Percentiles rank a stretch among this genome's conserved stretches.
Conservation (phyloP, 1,140 invertebrate genomes). For the Camponotus floridanus region DNA sequence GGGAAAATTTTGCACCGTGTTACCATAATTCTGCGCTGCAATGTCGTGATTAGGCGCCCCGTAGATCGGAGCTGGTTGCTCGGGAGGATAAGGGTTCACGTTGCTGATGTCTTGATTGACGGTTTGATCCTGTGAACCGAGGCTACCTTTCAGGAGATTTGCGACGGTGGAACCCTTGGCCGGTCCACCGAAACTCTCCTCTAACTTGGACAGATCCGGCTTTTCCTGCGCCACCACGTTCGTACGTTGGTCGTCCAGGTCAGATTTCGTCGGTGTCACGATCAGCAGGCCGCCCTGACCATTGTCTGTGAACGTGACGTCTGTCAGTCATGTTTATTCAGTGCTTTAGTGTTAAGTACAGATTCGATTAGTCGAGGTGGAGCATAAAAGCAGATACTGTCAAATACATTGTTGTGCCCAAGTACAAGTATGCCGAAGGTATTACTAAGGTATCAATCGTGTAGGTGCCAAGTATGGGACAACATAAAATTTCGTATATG, state of each 20-base stretch:
- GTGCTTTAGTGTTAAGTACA: conserved; percentile 32
- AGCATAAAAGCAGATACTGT: conserved; percentile 14
- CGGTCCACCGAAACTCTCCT: conserved; percentile 76
- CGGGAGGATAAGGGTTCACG: background rate
- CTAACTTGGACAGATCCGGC: conserved; percentile 61
- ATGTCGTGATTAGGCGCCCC: background rate
- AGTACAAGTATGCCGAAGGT: background rate
- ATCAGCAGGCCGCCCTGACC: conserved; percentile 75
- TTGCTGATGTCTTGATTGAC: conserved; percentile 22
- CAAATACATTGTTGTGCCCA: conserved; percentile 2
- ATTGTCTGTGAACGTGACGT: conserved; percentile 83
- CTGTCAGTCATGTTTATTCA: conserved; percentile 75
- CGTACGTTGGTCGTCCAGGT: conserved; percentile 41
- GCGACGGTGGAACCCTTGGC: conserved; percentile 63
- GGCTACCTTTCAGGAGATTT: conserved; percentile 47
- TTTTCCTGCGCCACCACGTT: conserved; percentile 10
- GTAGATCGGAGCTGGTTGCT: conserved; percentile 18
- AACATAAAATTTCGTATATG: background rate
- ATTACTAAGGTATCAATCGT: conserved; percentile 28
- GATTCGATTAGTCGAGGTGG: conserved; percentile 52
- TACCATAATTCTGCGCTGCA: background rate
- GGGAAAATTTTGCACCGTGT: background rate
- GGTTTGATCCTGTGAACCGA: conserved; percentile 34
- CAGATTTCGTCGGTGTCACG: conserved; percentile 70
- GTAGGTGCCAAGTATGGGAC: conserved; percentile 16